A percentile compares a stretch with the other conserved stretches of the same genome.
Conservation (phyloP, 2,113 vertebrate species). For the Syngnathus floridae region DNA sequence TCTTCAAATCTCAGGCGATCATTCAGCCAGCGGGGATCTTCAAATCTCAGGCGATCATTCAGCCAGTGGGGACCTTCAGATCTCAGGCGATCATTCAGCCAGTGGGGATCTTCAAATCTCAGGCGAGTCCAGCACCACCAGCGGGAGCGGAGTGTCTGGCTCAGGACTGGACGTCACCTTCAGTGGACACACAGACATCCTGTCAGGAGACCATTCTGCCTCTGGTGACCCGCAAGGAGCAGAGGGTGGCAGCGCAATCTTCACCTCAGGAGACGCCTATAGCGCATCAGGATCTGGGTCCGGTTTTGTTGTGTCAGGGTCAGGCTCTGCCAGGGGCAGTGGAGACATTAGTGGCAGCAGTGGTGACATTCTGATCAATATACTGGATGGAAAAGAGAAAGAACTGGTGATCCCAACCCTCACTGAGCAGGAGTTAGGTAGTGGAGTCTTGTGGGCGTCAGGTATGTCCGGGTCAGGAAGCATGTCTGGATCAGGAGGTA, state of each 20-base stretch:
- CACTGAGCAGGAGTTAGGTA: slow-evolving; percentile 73
- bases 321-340: slow-evolving; percentile 32
- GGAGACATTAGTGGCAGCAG: slow-evolving; percentile 58
- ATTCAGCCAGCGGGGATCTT: slow-evolving; percentile 54
- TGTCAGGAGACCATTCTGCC: slow-evolving; percentile 47
- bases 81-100: slow-evolving; percentile 42
- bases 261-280: slow-evolving; percentile 29
- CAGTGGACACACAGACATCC: slow-evolving; percentile 20
- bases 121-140: slow-evolving; percentile 38
- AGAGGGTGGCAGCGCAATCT: slow-evolving; percentile 35
- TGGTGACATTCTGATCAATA: slow-evolving; percentile 61
- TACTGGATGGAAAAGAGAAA: slow-evolving; percentile 66
- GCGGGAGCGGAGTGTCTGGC: slow-evolving; percentile 44
- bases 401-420: slow-evolving; percentile 53
- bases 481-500: slow-evolving; percentile 22
- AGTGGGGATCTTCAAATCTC: slow-evolving; percentile 54
- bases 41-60: slow-evolving; percentile 40
- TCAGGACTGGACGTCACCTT: slow-evolving; percentile 46
- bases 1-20: slow-evolving; percentile 29
- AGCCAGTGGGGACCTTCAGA: slow-evolving; percentile 48
- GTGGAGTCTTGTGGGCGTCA: slow-evolving; percentile 44
- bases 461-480: slow-evolving; percentile 17
- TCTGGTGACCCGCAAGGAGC: slow-evolving; percentile 49
- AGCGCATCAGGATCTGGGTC: slow-evolving; percentile 46
- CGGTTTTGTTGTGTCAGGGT: slow-evolving; percentile 63